A percentile compares a stretch with the other conserved stretches of the same genome.
phyloP scores from a whole-genome alignment of 2,888 invertebrate species.

The Campopleginae sp. region DNA sequence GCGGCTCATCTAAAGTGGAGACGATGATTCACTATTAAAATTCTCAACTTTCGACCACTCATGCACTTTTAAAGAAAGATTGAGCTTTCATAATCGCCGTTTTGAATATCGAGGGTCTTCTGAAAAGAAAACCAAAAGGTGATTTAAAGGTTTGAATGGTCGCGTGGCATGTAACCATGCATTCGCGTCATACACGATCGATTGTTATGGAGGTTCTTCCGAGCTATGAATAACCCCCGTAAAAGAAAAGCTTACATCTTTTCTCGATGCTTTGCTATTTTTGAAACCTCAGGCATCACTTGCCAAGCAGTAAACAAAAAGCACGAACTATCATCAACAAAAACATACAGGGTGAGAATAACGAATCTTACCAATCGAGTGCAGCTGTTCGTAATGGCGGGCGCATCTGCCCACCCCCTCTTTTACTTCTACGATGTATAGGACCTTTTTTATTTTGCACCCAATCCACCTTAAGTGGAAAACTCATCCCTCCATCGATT shows the following conservation, averaged over 20 bases:
- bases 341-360: constrained; percentile 67
- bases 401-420: constrained; percentile 78
- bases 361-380: constrained; percentile 77
- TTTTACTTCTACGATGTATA: constrained; percentile 7
- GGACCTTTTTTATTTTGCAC: constrained; percentile 34
- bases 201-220: constrained; percentile 56
- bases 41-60: constrained; percentile 49
- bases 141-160: constrained; percentile 31
- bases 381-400: constrained; percentile 80
- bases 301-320: constrained; percentile 13
- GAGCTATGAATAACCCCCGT: not conserved
- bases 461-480: constrained; percentile 53
- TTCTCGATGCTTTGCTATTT: constrained; percentile 26
- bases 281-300: constrained; percentile 58
- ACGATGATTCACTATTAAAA: constrained; percentile 63
- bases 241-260: not conserved
- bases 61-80: constrained; percentile 27
- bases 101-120: constrained; percentile 36
- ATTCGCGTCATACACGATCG: constrained; percentile 49
- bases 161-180: constrained; percentile 61
- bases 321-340: constrained; percentile 65
- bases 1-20: constrained; percentile 15
- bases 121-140: constrained; percentile 15
- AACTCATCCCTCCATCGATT: constrained; percentile 53
- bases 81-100: constrained; percentile 57